A percentile compares a stretch with the other conserved stretches of the same genome.
Conservation (phyloP, 1,140 invertebrate species). For the Aphaenogaster floridana region DNA sequence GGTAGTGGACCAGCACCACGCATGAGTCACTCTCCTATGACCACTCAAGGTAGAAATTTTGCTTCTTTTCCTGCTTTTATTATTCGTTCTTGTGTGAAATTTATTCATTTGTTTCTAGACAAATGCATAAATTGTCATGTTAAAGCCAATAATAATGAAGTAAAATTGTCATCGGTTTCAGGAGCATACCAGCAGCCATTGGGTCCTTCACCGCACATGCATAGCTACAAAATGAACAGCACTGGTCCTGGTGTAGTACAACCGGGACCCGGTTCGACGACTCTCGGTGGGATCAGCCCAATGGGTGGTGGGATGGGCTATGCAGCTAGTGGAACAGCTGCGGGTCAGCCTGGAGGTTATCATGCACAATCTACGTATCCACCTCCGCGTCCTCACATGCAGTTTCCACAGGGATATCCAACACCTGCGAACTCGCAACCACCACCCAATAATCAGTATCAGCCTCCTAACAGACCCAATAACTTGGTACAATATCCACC, state of each 20-base stretch:
- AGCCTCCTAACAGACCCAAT: constrained; percentile 83
- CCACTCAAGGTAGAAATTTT: constrained; percentile 88
- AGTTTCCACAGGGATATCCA: constrained; percentile 84
- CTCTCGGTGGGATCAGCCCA: constrained; percentile 83
- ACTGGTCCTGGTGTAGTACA: constrained; percentile 83
- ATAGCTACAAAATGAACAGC: constrained; percentile 88
- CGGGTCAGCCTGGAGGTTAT: constrained; percentile 85
- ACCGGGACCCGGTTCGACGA: constrained; percentile 81
- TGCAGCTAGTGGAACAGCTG: constrained; percentile 82
- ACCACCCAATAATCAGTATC: constrained; percentile 85
- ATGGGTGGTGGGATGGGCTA: constrained; percentile 84
- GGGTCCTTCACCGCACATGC: constrained; percentile 89
- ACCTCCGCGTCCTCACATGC: constrained; percentile 84
- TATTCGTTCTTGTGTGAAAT: background rate
- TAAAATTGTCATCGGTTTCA: constrained; percentile 70
- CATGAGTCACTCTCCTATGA: constrained; percentile 92
- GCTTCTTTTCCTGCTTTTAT: background rate
- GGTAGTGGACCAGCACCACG: constrained; percentile 90
- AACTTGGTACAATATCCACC: constrained; percentile 86
- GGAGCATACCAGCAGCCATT: constrained; percentile 89
- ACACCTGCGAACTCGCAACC: constrained; percentile 84
- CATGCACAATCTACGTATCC: constrained; percentile 85
- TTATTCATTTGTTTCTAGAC: background rate
- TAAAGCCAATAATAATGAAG: constrained; percentile 34
- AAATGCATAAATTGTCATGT: background rate